Percentiles rank a stretch among this genome's conserved stretches.
Evolutionary conservation across 1,140 invertebrate species (phyloP).

Genomic region (Alviniconcha marisindica): DNA sequence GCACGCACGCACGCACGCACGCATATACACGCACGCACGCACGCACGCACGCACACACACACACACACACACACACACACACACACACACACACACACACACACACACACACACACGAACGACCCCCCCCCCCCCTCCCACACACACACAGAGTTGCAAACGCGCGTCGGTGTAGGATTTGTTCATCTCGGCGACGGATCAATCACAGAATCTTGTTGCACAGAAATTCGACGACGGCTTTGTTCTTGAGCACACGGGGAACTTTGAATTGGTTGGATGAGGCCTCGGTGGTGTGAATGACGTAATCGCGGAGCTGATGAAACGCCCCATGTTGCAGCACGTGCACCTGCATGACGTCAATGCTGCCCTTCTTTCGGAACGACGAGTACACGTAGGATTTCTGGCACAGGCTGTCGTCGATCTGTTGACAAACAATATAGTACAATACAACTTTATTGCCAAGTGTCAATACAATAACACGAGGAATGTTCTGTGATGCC

Average conservation of each 20-base stretch:
- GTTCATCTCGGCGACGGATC: background rate
- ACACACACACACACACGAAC: background rate
- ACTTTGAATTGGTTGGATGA: constrained; percentile 73
- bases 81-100: background rate
- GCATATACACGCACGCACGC: background rate
- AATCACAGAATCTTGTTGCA: background rate
- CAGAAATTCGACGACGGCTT: constrained; percentile 60
- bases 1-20: background rate
- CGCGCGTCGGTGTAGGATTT: too few species aligned
- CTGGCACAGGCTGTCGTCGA: constrained; percentile 65
- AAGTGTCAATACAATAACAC: too few species aligned
- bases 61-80: background rate
- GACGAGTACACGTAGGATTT: constrained; percentile 70
- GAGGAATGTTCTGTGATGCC: too few species aligned
- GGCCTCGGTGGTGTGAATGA: constrained; percentile 59
- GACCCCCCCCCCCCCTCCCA: background rate
- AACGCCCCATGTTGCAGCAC: constrained; percentile 66
- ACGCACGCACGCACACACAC: background rate
- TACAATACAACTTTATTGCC: background rate
- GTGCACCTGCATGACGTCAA: constrained; percentile 64
- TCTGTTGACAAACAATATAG: constrained; percentile 50
- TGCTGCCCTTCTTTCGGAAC: constrained; percentile 70
- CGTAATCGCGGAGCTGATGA: constrained; percentile 59
- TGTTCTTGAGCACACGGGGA: constrained; percentile 66
- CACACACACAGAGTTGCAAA: background rate